Evolutionary conservation across 2,888 invertebrate species (phyloP).

Genomic region (Barypeithes pellucidus): DNA sequence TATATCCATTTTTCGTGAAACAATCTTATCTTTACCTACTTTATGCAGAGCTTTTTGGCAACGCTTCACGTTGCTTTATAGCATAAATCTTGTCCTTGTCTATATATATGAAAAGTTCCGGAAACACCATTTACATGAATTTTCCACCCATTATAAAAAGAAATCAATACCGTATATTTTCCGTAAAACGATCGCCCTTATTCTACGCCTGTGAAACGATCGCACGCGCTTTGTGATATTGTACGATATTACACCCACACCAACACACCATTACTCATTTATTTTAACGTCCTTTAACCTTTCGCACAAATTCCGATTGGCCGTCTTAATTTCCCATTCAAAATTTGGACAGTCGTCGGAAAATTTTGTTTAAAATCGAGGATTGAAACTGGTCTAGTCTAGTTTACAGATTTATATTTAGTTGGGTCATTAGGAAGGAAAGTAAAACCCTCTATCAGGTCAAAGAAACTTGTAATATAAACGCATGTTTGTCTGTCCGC

Average conservation of each 20-base stretch:
- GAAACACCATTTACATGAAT: background rate
- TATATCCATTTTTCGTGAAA: too few relatives aligned
- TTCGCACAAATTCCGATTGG: slow-evolving; percentile 37
- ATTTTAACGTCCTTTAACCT: slow-evolving; percentile 44
- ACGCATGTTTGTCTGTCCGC: too few relatives aligned
- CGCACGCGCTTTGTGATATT: slow-evolving; percentile 53
- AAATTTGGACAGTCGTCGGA: background rate
- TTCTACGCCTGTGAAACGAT: slow-evolving; percentile 28
- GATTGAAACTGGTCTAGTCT: too few relatives aligned
- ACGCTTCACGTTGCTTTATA: too few relatives aligned
- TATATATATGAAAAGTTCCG: background rate
- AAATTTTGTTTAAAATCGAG: background rate
- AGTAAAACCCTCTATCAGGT: too few relatives aligned
- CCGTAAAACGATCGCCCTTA: slow-evolving; percentile 4
- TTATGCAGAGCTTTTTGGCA: too few relatives aligned
- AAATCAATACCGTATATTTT: slow-evolving; percentile 17
- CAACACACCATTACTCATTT: slow-evolving; percentile 40
- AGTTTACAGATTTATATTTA: too few relatives aligned
- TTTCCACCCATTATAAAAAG: slow-evolving; percentile 18
- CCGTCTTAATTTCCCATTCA: slow-evolving; percentile 42
- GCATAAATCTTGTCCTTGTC: background rate
- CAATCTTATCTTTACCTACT: too few relatives aligned
- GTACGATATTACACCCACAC: slow-evolving; percentile 39
- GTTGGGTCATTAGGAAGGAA: too few relatives aligned
- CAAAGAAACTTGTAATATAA: too few relatives aligned